Base-by-base conservation (phyloP, 2,888 invertebrate genomes). In the Timema cristinae region DNA sequence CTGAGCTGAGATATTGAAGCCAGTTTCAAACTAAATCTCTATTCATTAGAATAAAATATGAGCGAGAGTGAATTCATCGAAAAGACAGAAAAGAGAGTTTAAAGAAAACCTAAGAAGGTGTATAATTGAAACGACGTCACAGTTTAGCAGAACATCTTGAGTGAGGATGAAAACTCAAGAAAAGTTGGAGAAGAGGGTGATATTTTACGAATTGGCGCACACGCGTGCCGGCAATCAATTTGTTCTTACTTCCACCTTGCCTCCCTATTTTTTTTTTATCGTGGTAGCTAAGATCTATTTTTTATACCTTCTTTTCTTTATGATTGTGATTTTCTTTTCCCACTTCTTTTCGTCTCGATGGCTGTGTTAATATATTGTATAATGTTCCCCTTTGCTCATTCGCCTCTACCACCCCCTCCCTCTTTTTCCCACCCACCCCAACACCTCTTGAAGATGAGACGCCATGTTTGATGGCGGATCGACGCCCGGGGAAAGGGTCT, bases 311-410 rank as follows among this genome's bases (percentile, higher is more conserved):
- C 47, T 63, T 63, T 63, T 63, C 47, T 32, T 47, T 7, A 48
- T 32, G 47, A 63, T 63, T 63, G 63, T 47, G 63, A 63, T 63
- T 63, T 63, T 63, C 63, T 63, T 63, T 32, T 63, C 63, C 63
- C 48, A 11, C 63, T 54, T 54, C 47, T 63, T 63, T 47, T 15
- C 16, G 47, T 48, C 13, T 13, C 6, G 63, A 11, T 13, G 11
- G 47, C 63, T 48, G 48, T 63, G 63, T 63, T 63, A 63, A 63
- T 63, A 63, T 63, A 63, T 63, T 63, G 63, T 63, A 32, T 32
- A 63, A 63, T 63, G 47, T 47, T 32, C 63, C 47, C 63, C 32
- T 32, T 32, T 32, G 32, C 32, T 32, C 32, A 32, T 32, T 32
- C n/a, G 63, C 63, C 13, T 47, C 63, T 32, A 32, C 16, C 47